Evolutionary conservation across 2,888 invertebrate species (phyloP).

Genomic region (Caenorhabditis macrosperma): DNA sequence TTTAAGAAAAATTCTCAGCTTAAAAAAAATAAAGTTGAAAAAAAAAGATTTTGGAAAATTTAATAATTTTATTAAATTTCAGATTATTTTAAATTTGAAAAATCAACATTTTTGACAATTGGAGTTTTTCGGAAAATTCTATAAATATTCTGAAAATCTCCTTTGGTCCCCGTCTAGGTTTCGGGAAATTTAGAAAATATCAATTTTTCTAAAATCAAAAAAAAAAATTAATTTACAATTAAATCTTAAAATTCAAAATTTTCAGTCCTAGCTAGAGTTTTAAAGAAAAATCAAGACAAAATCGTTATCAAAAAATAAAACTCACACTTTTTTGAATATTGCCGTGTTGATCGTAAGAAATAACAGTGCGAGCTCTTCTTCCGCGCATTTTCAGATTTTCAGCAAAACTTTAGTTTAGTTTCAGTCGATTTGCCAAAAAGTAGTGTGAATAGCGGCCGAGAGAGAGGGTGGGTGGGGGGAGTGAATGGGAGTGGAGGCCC

Average conservation of each 20-base stretch:
- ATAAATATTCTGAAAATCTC: neutral
- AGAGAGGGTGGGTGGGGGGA: too few species aligned
- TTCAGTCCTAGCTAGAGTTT: too few species aligned
- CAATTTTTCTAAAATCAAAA: neutral
- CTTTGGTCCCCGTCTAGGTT: too few species aligned
- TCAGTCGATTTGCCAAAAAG: too few species aligned
- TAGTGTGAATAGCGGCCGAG: neutral
- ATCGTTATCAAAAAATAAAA: too few species aligned
- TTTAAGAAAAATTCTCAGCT: neutral
- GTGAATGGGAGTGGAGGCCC: too few species aligned
- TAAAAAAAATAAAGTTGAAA: neutral
- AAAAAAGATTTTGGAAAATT: neutral
- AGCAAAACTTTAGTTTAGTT: neutral
- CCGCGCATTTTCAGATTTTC: conserved; percentile 31
- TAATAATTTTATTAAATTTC: too few species aligned
- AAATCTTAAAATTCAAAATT: neutral
- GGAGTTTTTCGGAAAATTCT: neutral
- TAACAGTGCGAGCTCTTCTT: conserved; percentile 45
- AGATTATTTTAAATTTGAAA: too few species aligned
- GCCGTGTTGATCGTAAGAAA: conserved; percentile 48
- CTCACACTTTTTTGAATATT: conserved; percentile 41
- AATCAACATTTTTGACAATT: too few species aligned
- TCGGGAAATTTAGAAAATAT: neutral
- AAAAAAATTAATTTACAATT: neutral
- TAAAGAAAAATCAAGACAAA: too few species aligned